Evolutionary conservation across 2,113 vertebrate species (phyloP), one percentile per base, ranked within the genome.

Genomic region (Calyptommatus sinebrachiatus): DNA sequence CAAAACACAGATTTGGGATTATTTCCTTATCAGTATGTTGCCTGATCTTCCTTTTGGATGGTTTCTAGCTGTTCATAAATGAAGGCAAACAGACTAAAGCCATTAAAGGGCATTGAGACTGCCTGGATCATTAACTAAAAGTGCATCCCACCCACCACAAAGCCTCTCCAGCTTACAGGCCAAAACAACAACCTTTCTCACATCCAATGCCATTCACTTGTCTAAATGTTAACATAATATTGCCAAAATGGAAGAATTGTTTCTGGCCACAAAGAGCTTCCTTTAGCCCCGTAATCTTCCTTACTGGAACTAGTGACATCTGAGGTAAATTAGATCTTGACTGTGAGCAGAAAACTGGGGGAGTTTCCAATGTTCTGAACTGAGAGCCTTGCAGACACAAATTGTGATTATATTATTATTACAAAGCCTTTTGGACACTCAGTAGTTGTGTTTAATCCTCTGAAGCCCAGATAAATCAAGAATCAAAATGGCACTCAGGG

Each of bases 31-130:
- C 60, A 29, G 0, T 79, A 77, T 53, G 35, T 80, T 83, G 8
- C 12, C 60, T 86, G 10, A 79, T 68, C 7, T 73, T 71, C 68
- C 73, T 88, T 89, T 83, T 77, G 78, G 1, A 9, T 82, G 48
- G 1, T 2, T 82, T 77, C 35, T 85, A 26, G 45, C 73, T 88
- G 9, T 76, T 88, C 78, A 65, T 83, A 31, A 14, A 46, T 71
- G 61, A 86, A 92, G 83, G 53, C 48, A 89, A 72, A 71, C 57
- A 72, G 61, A 84, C 1, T 20, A 9, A 89, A 77, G 84, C 18
- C 73, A 14, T 83, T 84, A 70, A 73, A 86, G 78, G 85, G 3
- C 46, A 79, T 22, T 31, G 18, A 26, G 29, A 70, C 61, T 8
- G 24, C 73, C 86, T 78, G 57, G 57, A 50, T 80, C 68, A 67